Percentiles rank a stretch among this genome's conserved stretches.
phyloP scores from a whole-genome alignment of 2,888 invertebrate genomes.

The Dendrolimus houi region DNA sequence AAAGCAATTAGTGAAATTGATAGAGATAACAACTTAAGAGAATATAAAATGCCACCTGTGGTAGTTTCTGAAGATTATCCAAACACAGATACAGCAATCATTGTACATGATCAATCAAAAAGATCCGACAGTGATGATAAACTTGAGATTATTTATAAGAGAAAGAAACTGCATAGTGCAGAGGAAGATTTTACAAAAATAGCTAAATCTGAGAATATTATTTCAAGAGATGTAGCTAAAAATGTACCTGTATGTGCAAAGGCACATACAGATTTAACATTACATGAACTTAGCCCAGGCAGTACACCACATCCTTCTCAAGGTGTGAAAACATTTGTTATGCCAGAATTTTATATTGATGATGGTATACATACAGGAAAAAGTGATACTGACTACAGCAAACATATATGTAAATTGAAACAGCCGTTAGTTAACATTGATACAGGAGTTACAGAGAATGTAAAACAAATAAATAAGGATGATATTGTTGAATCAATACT shows the following conservation, averaged over 20 bases:
- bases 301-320: neutral
- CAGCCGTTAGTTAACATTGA: neutral
- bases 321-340: neutral
- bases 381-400: no score
- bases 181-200: neutral
- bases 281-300: neutral
- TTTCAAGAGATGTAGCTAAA: neutral
- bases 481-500: no score
- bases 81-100: neutral
- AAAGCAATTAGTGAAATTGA: conserved; percentile 1
- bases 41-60: conserved; percentile 1
- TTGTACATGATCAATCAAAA: neutral
- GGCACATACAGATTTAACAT: neutral
- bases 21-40: conserved; percentile 1
- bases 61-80: neutral
- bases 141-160: neutral
- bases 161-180: neutral
- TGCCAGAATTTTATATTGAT: neutral
- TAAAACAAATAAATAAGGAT: neutral
- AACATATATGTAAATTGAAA: neutral
- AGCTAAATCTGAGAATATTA: neutral
- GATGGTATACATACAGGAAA: neutral
- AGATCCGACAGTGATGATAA: conserved; percentile 3
- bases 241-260: neutral
- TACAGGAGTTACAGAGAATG: neutral